Evolutionary conservation across 2,113 vertebrate genomes (phyloP).

Genomic region (Hippocampus mohnikei): DNA sequence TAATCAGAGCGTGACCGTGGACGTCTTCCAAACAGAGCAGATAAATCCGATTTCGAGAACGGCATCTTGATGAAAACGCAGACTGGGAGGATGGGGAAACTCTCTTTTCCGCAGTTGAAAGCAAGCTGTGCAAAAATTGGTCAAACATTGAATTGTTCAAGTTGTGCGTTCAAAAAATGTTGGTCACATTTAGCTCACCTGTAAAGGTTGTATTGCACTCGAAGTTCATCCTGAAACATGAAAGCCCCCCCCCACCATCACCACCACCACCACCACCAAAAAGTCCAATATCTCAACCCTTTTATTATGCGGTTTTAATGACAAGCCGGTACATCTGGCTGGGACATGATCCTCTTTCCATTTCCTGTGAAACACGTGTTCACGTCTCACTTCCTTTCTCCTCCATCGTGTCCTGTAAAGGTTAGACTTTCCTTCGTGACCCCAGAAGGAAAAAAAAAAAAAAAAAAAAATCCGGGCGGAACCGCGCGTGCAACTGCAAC

Average conservation of each 20-base stretch:
- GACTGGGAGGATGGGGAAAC: too few relatives aligned
- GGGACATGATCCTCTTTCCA: neutral
- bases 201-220: too few relatives aligned
- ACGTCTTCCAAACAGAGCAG: slow-evolving; percentile 31
- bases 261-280: too few relatives aligned
- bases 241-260: neutral
- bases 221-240: neutral
- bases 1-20: slow-evolving; percentile 45
- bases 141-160: too few relatives aligned
- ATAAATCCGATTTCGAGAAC: neutral
- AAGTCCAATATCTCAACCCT: neutral
- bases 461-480: neutral
- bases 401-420: neutral
- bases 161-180: too few relatives aligned
- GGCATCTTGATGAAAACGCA: slow-evolving; percentile 9
- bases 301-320: neutral
- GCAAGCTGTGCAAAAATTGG: too few relatives aligned
- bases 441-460: neutral
- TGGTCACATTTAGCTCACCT: too few relatives aligned
- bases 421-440: neutral
- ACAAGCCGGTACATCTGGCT: neutral
- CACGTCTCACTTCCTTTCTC: neutral
- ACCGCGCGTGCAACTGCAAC: slow-evolving; percentile 3
- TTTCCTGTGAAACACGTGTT: slow-evolving; percentile 3
- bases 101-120: neutral